Evolutionary conservation across 2,888 invertebrate species (phyloP).

Genomic region (Agrilus mali): DNA sequence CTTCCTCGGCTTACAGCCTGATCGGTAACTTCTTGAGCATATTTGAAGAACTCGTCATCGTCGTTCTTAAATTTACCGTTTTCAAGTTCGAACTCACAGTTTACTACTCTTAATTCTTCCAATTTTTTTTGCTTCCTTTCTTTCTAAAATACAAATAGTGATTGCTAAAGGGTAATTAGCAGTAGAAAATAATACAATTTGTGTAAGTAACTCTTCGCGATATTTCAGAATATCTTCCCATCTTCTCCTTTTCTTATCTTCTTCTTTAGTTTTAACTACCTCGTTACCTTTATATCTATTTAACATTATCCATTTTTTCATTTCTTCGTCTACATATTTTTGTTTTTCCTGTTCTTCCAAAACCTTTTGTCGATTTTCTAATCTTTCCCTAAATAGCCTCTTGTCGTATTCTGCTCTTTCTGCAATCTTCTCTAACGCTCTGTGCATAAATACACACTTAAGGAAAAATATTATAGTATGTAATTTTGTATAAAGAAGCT

Average conservation of each 20-base stretch:
- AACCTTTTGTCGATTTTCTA: slow-evolving; percentile 24
- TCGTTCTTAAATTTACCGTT: slow-evolving; percentile 33
- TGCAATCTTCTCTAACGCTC: slow-evolving; percentile 30
- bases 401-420: slow-evolving; percentile 25
- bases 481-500: no score
- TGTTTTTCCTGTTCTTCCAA: slow-evolving; percentile 24
- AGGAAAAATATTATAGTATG: not conserved
- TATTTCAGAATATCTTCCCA: slow-evolving; percentile 34
- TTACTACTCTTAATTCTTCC: slow-evolving; percentile 10
- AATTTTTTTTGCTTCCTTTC: slow-evolving; percentile 7
- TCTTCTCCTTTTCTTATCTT: slow-evolving; percentile 30
- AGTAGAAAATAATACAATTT: slow-evolving; percentile 36
- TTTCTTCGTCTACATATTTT: slow-evolving; percentile 33
- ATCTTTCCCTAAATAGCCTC: slow-evolving; percentile 20
- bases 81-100: slow-evolving; percentile 30
- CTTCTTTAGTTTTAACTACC: slow-evolving; percentile 34
- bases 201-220: slow-evolving; percentile 34
- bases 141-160: not conserved
- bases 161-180: not conserved
- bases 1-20: slow-evolving; percentile 34
- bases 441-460: slow-evolving; percentile 12
- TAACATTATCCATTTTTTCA: slow-evolving; percentile 41
- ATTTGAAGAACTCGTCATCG: slow-evolving; percentile 40
- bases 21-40: slow-evolving; percentile 36
- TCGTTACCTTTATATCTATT: slow-evolving; percentile 45